Conservation (phyloP, 37 sponge, comb jelly and placozoan species). For the Axinella damicornis region DNA sequence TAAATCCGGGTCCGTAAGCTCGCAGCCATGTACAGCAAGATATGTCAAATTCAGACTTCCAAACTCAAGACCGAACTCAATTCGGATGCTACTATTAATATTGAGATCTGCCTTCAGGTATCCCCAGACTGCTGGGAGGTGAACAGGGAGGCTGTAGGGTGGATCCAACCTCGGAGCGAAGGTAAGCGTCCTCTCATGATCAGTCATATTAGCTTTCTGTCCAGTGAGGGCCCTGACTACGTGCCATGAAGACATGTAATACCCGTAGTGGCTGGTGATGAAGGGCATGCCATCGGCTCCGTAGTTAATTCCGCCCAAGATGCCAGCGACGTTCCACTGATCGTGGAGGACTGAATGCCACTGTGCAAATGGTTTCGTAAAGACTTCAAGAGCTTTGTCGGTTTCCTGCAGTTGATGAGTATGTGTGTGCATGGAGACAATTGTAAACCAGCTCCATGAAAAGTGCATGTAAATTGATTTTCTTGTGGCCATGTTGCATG, state of each 20-base stretch:
- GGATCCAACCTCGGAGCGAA: background rate
- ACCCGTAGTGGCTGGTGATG: slow-evolving; percentile 43
- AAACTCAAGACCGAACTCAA: slow-evolving; percentile 8
- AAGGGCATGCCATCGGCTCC: slow-evolving; percentile 9
- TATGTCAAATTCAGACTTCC: background rate
- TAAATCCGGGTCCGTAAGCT: too few species aligned
- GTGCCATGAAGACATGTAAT: slow-evolving; percentile 46
- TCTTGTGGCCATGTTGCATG: too few species aligned
- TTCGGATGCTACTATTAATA: background rate
- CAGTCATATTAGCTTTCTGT: slow-evolving; percentile 9
- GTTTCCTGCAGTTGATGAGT: background rate
- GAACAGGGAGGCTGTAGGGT: slow-evolving; percentile 8
- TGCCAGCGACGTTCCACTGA: slow-evolving; percentile 31
- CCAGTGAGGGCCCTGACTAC: slow-evolving; percentile 26
- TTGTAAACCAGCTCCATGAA: too few species aligned
- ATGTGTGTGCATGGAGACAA: background rate
- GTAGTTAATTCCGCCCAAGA: slow-evolving; percentile 7
- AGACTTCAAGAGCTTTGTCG: background rate
- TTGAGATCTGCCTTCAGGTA: background rate
- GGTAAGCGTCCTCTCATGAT: background rate
- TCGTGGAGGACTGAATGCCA: slow-evolving; percentile 12
- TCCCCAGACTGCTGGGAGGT: slow-evolving; percentile 29
- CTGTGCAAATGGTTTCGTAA: background rate
- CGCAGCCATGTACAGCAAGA: background rate
- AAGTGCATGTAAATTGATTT: too few species aligned